Evolutionary conservation across 1,140 invertebrate genomes (phyloP), one percentile per base, ranked within the genome.

Genomic region (Drosophila tropicalis): DNA sequence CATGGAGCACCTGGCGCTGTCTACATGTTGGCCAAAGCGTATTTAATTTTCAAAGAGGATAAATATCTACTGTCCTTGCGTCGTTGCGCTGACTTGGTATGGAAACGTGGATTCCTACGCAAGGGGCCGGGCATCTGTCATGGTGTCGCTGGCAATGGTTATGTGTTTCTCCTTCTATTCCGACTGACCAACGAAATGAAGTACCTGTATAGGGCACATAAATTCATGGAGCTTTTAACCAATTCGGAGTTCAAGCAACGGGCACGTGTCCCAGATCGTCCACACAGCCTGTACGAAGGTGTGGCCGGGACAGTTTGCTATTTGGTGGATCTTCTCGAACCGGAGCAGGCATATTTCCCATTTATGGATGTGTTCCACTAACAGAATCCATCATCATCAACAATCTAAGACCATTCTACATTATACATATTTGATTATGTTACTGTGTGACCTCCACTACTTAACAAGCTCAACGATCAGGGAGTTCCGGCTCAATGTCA

Each of bases 51-150:
- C 92, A 94, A 95, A 69, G 96, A 97, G 69, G 91, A 94, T 3
- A 95, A 95, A 83, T 98, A 96, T 91, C 91, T 97, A 9, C 86
- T 95, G 6, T 94, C 96, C 1, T 95, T 95, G 90, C 81, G 95
- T 2, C 93, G 93, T 63, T 95, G 95, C 83, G 96, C 94, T 0
- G 96, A 98, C 70, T 79, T 97, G 10, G 94, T 97, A 0, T 98
- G 97, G 97, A 90, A 94, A 17, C 95, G 95, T 86, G 97, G 97
- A 1, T 92, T 98, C 10, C 91, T 98, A 22, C 95, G 94, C 72
- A 98, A 98, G 93, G 97, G 97, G 0, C 96, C 96, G 39, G 95
- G 95, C 9, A 95, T 97, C 51, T 98, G 97, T 91, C 97, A 98
- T 91, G 97, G 97, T 1, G 94, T 98, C 4, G 95, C 96, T 41